Conservation (phyloP, 1,140 invertebrate species). For the Acromyrmex heyeri region DNA sequence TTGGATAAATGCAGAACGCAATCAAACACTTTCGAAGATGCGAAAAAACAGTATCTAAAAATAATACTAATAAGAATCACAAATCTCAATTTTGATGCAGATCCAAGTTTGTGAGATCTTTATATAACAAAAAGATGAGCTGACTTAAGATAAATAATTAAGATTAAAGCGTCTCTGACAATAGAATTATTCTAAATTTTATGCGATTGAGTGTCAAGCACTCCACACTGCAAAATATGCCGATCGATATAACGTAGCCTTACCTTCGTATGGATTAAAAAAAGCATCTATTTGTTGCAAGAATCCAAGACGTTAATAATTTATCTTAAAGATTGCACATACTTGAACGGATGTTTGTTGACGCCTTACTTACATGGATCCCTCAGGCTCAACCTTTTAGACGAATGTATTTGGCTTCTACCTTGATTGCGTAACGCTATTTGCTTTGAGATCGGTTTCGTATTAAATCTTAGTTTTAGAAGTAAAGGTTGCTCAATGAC, state of each 20-base stretch:
- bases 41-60: not conserved
- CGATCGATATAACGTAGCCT: not conserved
- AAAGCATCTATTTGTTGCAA: not conserved
- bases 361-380: conserved; percentile 10
- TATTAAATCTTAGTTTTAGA: conserved; percentile 86
- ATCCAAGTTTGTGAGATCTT: not conserved
- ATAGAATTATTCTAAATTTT: not conserved
- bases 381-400: conserved; percentile 83
- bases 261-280: not conserved
- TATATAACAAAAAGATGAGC: not conserved
- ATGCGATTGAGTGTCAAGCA: not conserved
- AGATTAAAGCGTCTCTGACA: not conserved
- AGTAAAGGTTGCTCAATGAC: conserved; percentile 85
- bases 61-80: not conserved
- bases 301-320: conserved; percentile 18
- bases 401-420: conserved; percentile 87
- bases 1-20: conserved; percentile 4
- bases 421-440: conserved; percentile 87
- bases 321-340: conserved; percentile 25
- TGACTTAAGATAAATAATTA: not conserved
- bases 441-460: conserved; percentile 86
- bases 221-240: not conserved
- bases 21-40: not conserved
- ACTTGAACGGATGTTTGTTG: not conserved
- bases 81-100: not conserved